These are phyloP conservation scores for Ophraella communa DNA, from an alignment of 2,888 invertebrate species.

Conservation along the genomic window DNA sequence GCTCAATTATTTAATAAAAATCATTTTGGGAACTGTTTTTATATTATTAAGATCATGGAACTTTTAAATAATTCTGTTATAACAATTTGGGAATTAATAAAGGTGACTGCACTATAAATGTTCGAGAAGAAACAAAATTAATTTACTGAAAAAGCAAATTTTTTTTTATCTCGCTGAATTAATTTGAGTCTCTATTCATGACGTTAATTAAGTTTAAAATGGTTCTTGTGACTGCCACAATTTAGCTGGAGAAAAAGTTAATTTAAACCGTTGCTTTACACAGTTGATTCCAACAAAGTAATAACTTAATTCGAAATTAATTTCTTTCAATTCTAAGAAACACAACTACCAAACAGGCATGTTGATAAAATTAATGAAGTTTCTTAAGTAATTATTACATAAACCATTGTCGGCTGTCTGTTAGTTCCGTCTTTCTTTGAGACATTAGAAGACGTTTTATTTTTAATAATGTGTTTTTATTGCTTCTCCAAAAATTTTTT, in stretches of 20 bases:
- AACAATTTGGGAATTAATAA: too few species aligned
- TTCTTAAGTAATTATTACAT: conserved; percentile 1
- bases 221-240: conserved; percentile 13
- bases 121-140: background rate
- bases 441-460: background rate
- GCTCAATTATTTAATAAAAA: too few species aligned
- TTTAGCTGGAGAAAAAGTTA: conserved; percentile 14
- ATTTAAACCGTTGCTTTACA: conserved; percentile 16
- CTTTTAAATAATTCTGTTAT: too few species aligned
- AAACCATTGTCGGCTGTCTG: background rate
- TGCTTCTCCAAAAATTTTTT: too few species aligned
- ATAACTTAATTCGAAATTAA: conserved; percentile 31
- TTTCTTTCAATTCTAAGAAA: conserved; percentile 28
- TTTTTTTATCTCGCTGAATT: conserved; percentile 18
- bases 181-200: conserved; percentile 21
- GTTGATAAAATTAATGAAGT: conserved; percentile 17
- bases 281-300: conserved; percentile 19
- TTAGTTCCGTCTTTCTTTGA: background rate
- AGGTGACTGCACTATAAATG: background rate
- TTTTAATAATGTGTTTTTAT: too few species aligned
- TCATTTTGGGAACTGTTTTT: too few species aligned
- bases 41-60: too few species aligned
- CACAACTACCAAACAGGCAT: conserved; percentile 20
- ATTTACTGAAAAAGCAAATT: background rate
- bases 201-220: conserved; percentile 17